Conservation (phyloP, 2,888 invertebrate species). For the Nephrotoma appendiculata region DNA sequence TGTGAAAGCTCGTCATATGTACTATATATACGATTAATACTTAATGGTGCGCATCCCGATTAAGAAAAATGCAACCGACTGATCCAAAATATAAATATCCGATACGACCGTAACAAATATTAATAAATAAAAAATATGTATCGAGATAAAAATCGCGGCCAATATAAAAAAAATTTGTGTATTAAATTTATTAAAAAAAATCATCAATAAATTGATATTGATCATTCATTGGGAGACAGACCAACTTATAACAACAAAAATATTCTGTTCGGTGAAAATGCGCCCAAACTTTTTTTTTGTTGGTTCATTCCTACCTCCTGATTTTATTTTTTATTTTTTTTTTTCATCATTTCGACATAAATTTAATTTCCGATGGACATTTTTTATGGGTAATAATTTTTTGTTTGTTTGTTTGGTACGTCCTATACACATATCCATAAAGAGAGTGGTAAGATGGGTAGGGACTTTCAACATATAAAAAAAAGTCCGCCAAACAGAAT, state of each 20-base stretch:
- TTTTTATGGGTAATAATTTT: background rate
- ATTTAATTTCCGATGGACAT: slow-evolving; percentile 8
- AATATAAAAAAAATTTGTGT: background rate
- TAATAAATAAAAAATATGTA: background rate
- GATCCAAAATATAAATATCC: background rate
- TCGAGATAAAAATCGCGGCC: background rate
- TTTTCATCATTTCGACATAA: slow-evolving; percentile 3
- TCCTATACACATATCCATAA: background rate
- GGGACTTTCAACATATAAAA: background rate
- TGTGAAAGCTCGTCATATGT: background rate
- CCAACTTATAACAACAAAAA: background rate
- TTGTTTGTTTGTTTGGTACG: background rate
- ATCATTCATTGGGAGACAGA: background rate
- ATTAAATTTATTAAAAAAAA: background rate
- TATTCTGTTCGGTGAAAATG: background rate
- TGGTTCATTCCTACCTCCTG: background rate
- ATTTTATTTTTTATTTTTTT: background rate
- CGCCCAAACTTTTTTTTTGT: background rate
- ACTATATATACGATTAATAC: background rate
- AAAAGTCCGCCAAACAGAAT: background rate
- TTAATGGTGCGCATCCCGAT: background rate
- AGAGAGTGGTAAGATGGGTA: background rate
- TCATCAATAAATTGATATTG: background rate
- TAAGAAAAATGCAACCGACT: background rate
- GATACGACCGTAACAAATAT: background rate